Evolutionary conservation across 2,888 invertebrate species (phyloP).

Genomic region (Drosophila flavopinicola): DNA sequence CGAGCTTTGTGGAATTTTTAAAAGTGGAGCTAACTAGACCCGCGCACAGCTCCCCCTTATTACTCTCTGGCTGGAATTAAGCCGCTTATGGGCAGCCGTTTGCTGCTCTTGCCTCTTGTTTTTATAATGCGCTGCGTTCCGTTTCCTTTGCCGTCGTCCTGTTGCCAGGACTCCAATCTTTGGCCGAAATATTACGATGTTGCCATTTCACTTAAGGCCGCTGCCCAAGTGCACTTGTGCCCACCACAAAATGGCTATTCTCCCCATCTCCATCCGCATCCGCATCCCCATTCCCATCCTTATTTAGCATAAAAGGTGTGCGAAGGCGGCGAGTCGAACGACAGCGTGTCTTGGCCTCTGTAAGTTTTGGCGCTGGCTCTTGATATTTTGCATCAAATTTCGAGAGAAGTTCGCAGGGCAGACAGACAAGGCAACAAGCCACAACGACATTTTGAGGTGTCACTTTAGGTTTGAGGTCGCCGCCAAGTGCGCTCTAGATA

Average conservation of each 20-base stretch:
- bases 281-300: not conserved
- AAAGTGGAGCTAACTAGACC: constrained; percentile 18
- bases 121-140: constrained; percentile 54
- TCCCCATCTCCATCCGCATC: not conserved
- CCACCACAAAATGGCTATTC: constrained; percentile 74
- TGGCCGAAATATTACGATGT: constrained; percentile 59
- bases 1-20: constrained; percentile 32
- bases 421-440: constrained; percentile 14
- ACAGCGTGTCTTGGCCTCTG: constrained; percentile 26
- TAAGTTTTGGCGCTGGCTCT: constrained; percentile 47
- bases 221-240: constrained; percentile 80
- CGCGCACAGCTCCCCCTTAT: not conserved
- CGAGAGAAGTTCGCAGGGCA: constrained; percentile 25
- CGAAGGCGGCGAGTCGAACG: constrained; percentile 32
- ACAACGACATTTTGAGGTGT: constrained; percentile 60
- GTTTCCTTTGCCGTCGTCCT: too few relatives aligned
- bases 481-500: constrained; percentile 76
- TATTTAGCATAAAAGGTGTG: constrained; percentile 79
- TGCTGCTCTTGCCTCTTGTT: constrained; percentile 35
- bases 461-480: constrained; percentile 55
- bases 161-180: constrained; percentile 34
- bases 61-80: constrained; percentile 48
- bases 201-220: constrained; percentile 75
- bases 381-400: constrained; percentile 72
- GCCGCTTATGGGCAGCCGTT: constrained; percentile 68